Conservation (phyloP, 1,140 invertebrate species). For the Ooceraea biroi region DNA sequence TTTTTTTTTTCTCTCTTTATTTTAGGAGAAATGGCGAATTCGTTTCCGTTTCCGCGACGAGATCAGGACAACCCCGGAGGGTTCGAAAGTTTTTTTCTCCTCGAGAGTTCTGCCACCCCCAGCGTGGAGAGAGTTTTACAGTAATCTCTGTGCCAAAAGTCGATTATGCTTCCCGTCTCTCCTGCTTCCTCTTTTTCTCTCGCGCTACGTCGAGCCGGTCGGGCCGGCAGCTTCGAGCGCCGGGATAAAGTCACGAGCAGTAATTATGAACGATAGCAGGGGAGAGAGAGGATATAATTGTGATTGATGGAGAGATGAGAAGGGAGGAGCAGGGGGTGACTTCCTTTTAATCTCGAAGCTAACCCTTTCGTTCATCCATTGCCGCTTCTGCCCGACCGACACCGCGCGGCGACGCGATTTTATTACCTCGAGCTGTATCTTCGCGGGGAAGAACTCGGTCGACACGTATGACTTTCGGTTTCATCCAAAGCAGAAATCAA, state of each 20-base stretch:
- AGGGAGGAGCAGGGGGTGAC: conserved; percentile 78
- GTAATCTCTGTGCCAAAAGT: conserved; percentile 63
- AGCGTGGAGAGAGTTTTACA: conserved; percentile 38
- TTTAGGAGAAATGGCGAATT: conserved; percentile 9
- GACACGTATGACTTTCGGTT: not conserved
- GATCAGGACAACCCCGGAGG: conserved; percentile 12
- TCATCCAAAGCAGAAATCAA: not conserved
- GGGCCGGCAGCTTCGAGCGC: conserved; percentile 70
- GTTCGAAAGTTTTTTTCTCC: conserved; percentile 44
- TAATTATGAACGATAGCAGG: conserved; percentile 83
- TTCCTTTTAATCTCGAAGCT: conserved; percentile 84
- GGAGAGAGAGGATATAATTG: conserved; percentile 83
- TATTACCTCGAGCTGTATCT: conserved; percentile 66
- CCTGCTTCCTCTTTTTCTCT: conserved; percentile 43
- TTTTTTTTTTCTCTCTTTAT: not conserved
- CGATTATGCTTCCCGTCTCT: conserved; percentile 37
- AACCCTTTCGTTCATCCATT: conserved; percentile 80
- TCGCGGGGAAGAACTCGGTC: conserved; percentile 44
- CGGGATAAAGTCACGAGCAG: conserved; percentile 82
- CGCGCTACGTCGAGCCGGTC: conserved; percentile 51
- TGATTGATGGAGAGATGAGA: conserved; percentile 82
- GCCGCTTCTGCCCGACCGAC: conserved; percentile 65
- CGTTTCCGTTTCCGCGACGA: conserved; percentile 42
- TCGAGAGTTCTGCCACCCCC: conserved; percentile 34
- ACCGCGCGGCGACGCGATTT: conserved; percentile 61